Percentiles rank a stretch among this genome's conserved stretches.
phyloP scores from a whole-genome alignment of 2,797 vertebrate genomes.

The Hippocampus kuda region DNA sequence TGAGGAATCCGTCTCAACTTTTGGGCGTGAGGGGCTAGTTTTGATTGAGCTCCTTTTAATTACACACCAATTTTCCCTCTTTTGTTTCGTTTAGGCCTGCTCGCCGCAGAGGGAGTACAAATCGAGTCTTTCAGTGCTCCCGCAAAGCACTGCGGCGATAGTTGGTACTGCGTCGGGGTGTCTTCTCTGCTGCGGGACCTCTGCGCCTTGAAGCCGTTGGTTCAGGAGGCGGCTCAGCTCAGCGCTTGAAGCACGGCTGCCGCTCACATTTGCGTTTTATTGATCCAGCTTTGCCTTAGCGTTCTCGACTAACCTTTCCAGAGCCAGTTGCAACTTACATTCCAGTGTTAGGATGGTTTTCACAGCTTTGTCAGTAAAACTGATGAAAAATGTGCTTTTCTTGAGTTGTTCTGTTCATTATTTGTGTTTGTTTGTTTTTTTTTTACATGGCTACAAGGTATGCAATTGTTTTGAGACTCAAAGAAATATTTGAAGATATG shows the following conservation, averaged over 20 bases:
- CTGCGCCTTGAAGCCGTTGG: constrained; percentile 60
- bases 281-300: constrained; percentile 17
- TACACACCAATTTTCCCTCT: constrained; percentile 24
- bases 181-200: constrained; percentile 68
- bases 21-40: background rate
- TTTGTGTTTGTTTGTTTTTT: background rate
- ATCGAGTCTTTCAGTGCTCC: constrained; percentile 80
- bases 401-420: constrained; percentile 12
- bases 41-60: background rate
- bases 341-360: constrained; percentile 31
- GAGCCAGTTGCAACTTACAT: constrained; percentile 34
- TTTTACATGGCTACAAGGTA: background rate
- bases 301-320: constrained; percentile 41
- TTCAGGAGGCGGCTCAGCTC: constrained; percentile 72
- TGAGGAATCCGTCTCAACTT: constrained; percentile 50
- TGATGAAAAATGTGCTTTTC: constrained; percentile 14
- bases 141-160: constrained; percentile 47
- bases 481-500: background rate
- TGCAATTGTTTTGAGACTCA: too few species aligned
- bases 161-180: constrained; percentile 74
- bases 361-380: constrained; percentile 24
- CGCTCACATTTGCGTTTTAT: constrained; percentile 12
- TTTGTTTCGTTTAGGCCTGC: constrained; percentile 59
- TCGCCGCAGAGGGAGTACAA: constrained; percentile 66
- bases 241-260: constrained; percentile 51